Evolutionary conservation across 92 coral and sea anemone species (phyloP).

Genomic region (Siderastrea siderea): DNA sequence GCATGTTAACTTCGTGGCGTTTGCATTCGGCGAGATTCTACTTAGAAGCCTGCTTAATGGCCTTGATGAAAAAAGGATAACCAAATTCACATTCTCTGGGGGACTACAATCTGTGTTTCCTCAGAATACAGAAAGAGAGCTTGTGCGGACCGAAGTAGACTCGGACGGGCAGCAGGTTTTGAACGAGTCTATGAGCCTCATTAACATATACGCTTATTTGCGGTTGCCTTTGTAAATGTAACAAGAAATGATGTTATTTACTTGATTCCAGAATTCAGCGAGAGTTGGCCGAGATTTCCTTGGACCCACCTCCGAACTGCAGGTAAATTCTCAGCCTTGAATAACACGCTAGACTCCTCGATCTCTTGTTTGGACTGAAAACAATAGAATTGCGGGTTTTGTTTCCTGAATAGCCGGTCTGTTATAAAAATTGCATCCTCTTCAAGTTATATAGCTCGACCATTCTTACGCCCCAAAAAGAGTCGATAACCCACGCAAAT

Average conservation of each 20-base stretch:
- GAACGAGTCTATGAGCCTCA: constrained; percentile 14
- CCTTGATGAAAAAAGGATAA: not conserved
- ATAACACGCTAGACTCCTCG: constrained; percentile 14
- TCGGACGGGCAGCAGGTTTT: not conserved
- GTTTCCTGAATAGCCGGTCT: constrained; percentile 31
- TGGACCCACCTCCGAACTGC: constrained; percentile 79
- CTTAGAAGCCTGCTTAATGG: not conserved
- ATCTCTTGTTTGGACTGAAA: constrained; percentile 44
- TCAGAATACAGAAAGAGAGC: not conserved
- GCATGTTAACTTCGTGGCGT: constrained; percentile 93
- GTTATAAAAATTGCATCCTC: constrained; percentile 8
- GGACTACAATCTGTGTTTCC: not conserved
- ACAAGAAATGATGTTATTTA: not conserved
- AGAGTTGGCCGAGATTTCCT: constrained; percentile 73
- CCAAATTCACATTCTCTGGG: not conserved
- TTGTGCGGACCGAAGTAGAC: not conserved
- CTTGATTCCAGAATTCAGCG: constrained; percentile 69
- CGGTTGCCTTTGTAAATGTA: constrained; percentile 21
- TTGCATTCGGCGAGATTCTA: constrained; percentile 32
- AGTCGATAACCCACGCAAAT: not conserved
- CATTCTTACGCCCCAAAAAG: not conserved
- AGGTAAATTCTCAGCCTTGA: constrained; percentile 55
- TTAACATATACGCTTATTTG: constrained; percentile 27
- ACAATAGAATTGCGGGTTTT: constrained; percentile 50
- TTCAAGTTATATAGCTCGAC: not conserved